These are phyloP conservation scores for Tryphoninae sp. DNA, from an alignment of 2,888 invertebrate genomes.

Conservation along the genomic window DNA sequence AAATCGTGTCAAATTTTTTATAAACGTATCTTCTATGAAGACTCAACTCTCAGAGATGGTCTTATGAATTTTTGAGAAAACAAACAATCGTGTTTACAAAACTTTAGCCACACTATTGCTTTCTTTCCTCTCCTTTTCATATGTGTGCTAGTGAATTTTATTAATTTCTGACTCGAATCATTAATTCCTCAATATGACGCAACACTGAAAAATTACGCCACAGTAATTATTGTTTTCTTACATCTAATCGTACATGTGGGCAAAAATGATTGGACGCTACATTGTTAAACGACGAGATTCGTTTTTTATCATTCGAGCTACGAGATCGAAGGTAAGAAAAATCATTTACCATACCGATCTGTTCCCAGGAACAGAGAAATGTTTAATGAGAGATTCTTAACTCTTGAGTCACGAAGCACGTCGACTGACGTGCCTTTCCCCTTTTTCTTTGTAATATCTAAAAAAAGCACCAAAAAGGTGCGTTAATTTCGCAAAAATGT, in stretches of 20 bases:
- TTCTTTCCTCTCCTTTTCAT: no score
- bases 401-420: background rate
- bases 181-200: no score
- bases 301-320: background rate
- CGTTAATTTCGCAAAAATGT: background rate
- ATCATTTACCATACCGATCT: background rate
- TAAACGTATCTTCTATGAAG: no score
- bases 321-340: background rate
- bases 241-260: background rate
- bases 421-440: background rate
- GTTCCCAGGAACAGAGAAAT: background rate
- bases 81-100: background rate
- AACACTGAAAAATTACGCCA: background rate
- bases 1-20: no score
- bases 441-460: slow-evolving; percentile 8
- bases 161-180: no score
- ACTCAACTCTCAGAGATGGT: background rate
- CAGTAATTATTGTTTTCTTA: slow-evolving; percentile 3
- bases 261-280: background rate
- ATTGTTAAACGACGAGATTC: background rate
- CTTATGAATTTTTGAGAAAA: slow-evolving; percentile 15
- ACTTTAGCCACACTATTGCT: no score
- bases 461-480: slow-evolving; percentile 40
- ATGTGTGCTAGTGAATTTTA: no score
- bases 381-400: background rate